Evolutionary conservation across 2,113 vertebrate species (phyloP).

Genomic region (Clupea harengus): DNA sequence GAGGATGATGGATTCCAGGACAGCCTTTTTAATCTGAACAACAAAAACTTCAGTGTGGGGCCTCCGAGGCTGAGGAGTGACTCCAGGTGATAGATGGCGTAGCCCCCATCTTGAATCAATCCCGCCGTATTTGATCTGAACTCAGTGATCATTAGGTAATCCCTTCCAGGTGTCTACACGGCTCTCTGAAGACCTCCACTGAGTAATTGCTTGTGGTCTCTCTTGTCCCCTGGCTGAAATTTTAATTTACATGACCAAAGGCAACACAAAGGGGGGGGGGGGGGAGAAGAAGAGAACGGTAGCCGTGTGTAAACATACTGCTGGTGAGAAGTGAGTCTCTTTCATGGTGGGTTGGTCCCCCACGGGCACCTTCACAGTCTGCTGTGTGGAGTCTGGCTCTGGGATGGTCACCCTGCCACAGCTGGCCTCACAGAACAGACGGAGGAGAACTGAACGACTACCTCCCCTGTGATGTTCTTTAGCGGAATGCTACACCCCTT

Average conservation of each 20-base stretch:
- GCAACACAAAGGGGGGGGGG: neutral
- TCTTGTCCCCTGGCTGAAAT: neutral
- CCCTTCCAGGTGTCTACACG: slow-evolving; percentile 35
- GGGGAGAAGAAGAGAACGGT: neutral
- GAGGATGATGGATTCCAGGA: neutral
- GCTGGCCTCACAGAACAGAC: neutral
- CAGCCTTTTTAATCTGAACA: slow-evolving; percentile 16
- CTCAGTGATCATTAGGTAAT: slow-evolving; percentile 39
- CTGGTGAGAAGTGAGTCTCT: neutral
- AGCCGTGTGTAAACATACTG: neutral
- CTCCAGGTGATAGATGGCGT: slow-evolving; percentile 27
- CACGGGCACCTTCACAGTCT: neutral
- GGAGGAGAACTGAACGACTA: neutral
- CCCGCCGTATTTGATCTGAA: slow-evolving; percentile 32
- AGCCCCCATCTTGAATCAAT: slow-evolving; percentile 34
- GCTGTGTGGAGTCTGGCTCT: neutral
- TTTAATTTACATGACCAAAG: slow-evolving; percentile 2
- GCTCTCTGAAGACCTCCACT: neutral
- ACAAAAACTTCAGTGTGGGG: neutral
- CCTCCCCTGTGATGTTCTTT: neutral
- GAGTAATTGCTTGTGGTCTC: neutral
- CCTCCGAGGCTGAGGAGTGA: neutral
- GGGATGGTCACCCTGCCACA: neutral
- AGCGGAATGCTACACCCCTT: too few relatives aligned
- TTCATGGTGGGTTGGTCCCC: neutral